Evolutionary conservation across 2,113 vertebrate genomes (phyloP), one percentile per base, ranked within the genome.

Genomic region (Accipiter cooperii): DNA sequence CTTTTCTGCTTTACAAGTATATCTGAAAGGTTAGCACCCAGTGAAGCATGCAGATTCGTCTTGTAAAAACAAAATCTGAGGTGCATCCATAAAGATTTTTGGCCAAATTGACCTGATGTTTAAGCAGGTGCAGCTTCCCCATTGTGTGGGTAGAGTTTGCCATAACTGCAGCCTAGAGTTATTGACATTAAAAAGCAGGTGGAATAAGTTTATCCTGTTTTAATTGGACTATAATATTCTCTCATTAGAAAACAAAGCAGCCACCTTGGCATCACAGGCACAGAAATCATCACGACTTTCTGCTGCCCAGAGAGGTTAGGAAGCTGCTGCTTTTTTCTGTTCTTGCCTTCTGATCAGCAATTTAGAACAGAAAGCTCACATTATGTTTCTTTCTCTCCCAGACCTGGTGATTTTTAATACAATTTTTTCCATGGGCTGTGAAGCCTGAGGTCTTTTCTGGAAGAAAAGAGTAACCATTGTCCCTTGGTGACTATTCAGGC

Each of bases 191-290:
- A 94, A 96, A 96, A 97, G 57, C 77, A 94, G 96, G 94, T 95
- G 92, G 87, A 92, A 92, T 55, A 96, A 84, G 77, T 86, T 97
- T 96, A 95, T 93, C 75, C 84, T 95, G 22, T 77, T 97, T 97
- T 97, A 97, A 98, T 97, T 96, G 95, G 80, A 71, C 94, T 96
- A 84, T 73, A 97, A 96, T 96, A 92, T 85, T 92, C 40, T 85
- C 83, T 96, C 89, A 93, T 92, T 97, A 97, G 91, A 90, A 96
- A 97, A 89, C 58, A 95, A 97, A 87, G 55, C 96, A 96, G 57
- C 34, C 49, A 92, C 76, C 79, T 89, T 82, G 90, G 74, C 79
- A 93, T 95, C 84, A 92, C 68, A 89, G 52, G 63, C 71, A 78
- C 49, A 93, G 84, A 97, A 98, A 88, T 70, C 57, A 89, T 92